These are phyloP conservation scores for Scaptomyza graminum DNA, from an alignment of 1,140 invertebrate genomes.

Conservation along the genomic window DNA sequence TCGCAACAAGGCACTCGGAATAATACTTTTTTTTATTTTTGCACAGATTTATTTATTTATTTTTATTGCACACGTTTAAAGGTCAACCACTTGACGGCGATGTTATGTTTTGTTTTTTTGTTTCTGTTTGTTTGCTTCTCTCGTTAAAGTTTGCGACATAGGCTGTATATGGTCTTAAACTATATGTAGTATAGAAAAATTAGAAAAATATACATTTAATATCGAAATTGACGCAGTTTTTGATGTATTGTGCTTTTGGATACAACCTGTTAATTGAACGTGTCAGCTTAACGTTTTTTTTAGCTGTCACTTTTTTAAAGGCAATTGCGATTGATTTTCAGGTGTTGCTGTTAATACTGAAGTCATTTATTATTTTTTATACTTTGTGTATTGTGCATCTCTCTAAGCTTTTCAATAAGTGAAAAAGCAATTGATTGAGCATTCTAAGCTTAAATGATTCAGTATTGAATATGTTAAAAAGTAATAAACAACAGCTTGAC, in stretches of 20 bases:
- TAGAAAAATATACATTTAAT: conserved; percentile 7
- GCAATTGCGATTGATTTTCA: neutral
- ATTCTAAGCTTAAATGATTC: too few species aligned
- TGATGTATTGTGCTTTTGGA: conserved; percentile 9
- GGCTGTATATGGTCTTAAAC: conserved; percentile 19
- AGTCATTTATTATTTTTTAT: too few species aligned
- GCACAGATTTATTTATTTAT: conserved; percentile 57
- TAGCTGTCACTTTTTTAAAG: neutral
- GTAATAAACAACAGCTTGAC: too few species aligned
- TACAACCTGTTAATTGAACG: conserved; percentile 20
- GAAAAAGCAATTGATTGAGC: too few species aligned
- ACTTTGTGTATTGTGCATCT: too few species aligned
- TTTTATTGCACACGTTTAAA: conserved; percentile 54
- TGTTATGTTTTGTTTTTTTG: neutral
- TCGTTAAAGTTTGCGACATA: neutral
- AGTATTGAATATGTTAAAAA: too few species aligned
- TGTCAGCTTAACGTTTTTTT: conserved; percentile 8
- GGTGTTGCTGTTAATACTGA: neutral
- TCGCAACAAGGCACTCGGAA: conserved; percentile 17
- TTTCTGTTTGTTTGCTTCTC: conserved; percentile 5
- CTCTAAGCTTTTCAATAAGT: too few species aligned
- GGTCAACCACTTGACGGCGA: conserved; percentile 67
- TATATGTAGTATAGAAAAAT: neutral
- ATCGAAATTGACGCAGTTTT: conserved; percentile 30
- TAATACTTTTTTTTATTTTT: conserved; percentile 20